A percentile compares a stretch with the other conserved stretches of the same genome.
Evolutionary conservation across 37 sponge, comb jelly and placozoan genomes (phyloP).

Genomic region (Crambe crambe): DNA sequence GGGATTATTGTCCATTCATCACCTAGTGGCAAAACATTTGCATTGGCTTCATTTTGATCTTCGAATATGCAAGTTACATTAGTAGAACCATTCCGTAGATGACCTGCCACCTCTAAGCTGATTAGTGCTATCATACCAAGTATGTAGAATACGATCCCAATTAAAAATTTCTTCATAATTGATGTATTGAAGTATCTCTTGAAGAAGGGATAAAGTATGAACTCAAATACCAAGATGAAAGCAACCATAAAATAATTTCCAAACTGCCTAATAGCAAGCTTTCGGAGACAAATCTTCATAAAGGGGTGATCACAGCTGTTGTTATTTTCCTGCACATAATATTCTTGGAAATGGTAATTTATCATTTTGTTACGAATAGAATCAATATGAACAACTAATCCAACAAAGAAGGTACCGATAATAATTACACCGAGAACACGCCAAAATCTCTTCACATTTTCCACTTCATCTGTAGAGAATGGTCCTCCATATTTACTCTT

Average conservation of each 20-base stretch:
- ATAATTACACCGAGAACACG: neutral
- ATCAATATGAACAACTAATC: neutral
- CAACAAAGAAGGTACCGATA: neutral
- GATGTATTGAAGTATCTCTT: neutral
- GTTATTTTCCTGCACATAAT: neutral
- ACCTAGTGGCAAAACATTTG: neutral
- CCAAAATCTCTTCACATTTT: slow-evolving; percentile 3
- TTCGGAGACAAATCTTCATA: neutral
- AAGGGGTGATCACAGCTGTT: neutral
- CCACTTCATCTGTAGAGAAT: slow-evolving; percentile 2
- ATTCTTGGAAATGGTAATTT: too few relatives aligned
- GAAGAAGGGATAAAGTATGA: neutral
- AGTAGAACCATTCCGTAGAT: neutral
- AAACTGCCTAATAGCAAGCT: neutral
- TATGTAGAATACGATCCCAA: neutral
- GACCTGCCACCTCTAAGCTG: neutral
- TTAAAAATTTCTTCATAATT: neutral
- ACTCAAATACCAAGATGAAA: neutral
- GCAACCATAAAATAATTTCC: neutral
- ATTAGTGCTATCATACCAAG: neutral
- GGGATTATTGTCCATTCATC: neutral
- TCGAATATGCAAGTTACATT: neutral
- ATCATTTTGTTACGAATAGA: neutral
- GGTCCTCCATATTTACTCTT: slow-evolving; percentile 15
- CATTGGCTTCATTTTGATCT: neutral